Conservation (phyloP, 2,113 vertebrate species). For the Myotis davidii region DNA sequence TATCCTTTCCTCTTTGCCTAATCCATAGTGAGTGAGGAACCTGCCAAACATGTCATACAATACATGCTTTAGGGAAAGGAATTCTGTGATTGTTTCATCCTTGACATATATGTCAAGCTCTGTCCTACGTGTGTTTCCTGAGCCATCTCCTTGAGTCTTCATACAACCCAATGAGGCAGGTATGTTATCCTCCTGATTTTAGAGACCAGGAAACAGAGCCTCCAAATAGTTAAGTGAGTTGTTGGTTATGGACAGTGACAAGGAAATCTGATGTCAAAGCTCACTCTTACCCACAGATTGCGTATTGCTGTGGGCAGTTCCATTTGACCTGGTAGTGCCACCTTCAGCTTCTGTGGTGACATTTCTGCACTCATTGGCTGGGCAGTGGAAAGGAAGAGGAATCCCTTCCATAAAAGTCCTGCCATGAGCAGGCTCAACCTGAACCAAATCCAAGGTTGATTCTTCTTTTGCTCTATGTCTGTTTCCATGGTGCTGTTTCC, state of each 20-base stretch:
- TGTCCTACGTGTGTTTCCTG: not conserved
- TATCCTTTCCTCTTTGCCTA: not conserved
- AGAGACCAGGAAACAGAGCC: not conserved
- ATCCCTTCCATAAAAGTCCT: not conserved
- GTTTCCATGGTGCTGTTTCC: slow-evolving; percentile 31
- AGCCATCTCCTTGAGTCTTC: not conserved
- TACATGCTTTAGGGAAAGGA: not conserved
- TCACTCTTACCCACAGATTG: not conserved
- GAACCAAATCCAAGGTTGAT: not conserved
- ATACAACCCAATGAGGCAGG: not conserved
- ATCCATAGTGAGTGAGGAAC: not conserved
- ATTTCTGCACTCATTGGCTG: not conserved
- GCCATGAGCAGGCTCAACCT: not conserved
- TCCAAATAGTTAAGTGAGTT: not conserved
- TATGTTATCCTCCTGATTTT: not conserved
- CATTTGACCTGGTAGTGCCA: not conserved
- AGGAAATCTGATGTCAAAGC: not conserved
- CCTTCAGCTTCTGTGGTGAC: not conserved
- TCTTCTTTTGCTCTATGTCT: not conserved
- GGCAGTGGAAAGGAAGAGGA: not conserved
- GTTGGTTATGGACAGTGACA: not conserved
- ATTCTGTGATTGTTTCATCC: not conserved
- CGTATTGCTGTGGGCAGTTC: not conserved
- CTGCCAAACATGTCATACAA: not conserved
- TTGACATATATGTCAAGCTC: not conserved